phyloP scores from a whole-genome alignment of 2,797 vertebrate species.

The Coregonus sp. region DNA sequence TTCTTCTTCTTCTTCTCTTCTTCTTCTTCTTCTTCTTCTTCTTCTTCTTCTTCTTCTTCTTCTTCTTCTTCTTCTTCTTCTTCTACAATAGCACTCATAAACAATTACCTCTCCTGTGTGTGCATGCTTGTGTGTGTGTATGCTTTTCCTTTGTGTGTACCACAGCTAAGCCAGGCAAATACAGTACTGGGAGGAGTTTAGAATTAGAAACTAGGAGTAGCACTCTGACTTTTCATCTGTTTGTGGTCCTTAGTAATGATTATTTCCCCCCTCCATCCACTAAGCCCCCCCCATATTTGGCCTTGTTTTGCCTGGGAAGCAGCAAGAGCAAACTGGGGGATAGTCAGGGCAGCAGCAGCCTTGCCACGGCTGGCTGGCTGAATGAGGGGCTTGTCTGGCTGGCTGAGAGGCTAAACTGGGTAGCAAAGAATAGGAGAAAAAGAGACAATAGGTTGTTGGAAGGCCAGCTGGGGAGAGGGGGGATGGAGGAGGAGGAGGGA shows the following conservation, averaged over 20 bases:
- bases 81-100: not conserved
- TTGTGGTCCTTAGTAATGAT: slow-evolving; percentile 68
- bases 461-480: not conserved
- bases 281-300: slow-evolving; percentile 44
- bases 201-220: slow-evolving; percentile 41
- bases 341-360: slow-evolving; percentile 58
- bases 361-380: slow-evolving; percentile 62
- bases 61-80: not conserved
- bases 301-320: slow-evolving; percentile 66
- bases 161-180: slow-evolving; percentile 28
- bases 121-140: not conserved
- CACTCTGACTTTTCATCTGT: slow-evolving; percentile 70
- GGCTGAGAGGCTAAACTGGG: slow-evolving; percentile 47
- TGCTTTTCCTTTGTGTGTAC: slow-evolving; percentile 13
- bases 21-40: not conserved
- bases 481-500: too few species aligned
- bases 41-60: too few species aligned
- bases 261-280: slow-evolving; percentile 62
- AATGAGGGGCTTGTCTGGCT: slow-evolving; percentile 55
- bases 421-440: slow-evolving; percentile 46
- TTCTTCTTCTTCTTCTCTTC: too few species aligned
- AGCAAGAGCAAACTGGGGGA: slow-evolving; percentile 16
- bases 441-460: slow-evolving; percentile 45
- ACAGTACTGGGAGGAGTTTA: slow-evolving; percentile 24
- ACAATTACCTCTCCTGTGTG: not conserved